Conservation (phyloP, 2,797 vertebrate genomes). For the Tadarida brasiliensis region DNA sequence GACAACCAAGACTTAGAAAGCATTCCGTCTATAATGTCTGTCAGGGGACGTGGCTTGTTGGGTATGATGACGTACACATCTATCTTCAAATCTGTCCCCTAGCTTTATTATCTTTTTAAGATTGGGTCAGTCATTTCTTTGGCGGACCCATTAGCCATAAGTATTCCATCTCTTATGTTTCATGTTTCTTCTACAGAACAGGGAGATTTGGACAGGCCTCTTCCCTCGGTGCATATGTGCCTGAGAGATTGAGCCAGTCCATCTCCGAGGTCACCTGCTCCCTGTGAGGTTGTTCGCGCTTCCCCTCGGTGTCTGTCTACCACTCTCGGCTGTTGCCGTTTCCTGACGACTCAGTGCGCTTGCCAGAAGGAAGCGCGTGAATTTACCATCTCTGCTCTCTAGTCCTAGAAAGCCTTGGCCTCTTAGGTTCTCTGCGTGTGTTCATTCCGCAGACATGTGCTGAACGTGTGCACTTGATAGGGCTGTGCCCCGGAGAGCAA, state of each 20-base stretch:
- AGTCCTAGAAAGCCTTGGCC: background rate
- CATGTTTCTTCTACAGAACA: background rate
- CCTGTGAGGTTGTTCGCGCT: background rate
- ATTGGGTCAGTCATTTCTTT: background rate
- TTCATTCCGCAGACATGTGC: background rate
- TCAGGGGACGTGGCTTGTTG: background rate
- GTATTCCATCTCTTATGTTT: background rate
- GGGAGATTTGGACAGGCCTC: background rate
- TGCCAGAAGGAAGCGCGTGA: background rate
- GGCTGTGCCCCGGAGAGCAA: background rate
- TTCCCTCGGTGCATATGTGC: background rate
- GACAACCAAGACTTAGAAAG: background rate
- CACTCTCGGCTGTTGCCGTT: background rate
- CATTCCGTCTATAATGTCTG: background rate
- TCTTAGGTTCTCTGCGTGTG: background rate
- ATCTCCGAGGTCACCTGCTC: slow-evolving; percentile 45
- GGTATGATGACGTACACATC: background rate
- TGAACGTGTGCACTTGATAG: background rate
- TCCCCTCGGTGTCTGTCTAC: background rate
- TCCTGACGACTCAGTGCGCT: background rate
- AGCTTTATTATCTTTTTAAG: background rate
- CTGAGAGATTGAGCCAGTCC: background rate
- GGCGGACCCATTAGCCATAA: background rate
- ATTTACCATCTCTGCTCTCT: background rate
- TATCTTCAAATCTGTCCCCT: background rate